A percentile compares a stretch with the other conserved stretches of the same genome.
phyloP scores from a whole-genome alignment of 1,140 invertebrate genomes.

The Drosophila sturtevanti region DNA sequence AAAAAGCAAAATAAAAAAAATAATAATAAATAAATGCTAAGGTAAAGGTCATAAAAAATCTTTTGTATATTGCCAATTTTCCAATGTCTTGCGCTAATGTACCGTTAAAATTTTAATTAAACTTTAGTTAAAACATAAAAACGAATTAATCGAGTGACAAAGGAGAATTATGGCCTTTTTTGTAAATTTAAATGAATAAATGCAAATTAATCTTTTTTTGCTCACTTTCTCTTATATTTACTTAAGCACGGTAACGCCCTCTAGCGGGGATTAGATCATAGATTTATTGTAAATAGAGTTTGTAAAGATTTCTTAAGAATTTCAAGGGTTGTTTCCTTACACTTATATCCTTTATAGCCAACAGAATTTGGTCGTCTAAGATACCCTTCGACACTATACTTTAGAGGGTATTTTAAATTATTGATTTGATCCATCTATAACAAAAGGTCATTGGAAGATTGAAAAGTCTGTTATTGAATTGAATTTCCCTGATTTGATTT shows the following conservation, averaged over 20 bases:
- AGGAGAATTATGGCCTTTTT: too few relatives aligned
- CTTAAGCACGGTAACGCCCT: too few relatives aligned
- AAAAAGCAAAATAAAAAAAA: not conserved
- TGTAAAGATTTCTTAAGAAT: too few relatives aligned
- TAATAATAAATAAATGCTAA: not conserved
- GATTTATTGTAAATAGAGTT: too few relatives aligned
- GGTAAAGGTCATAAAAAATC: not conserved
- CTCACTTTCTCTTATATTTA: too few relatives aligned
- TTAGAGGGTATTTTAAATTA: not conserved
- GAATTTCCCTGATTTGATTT: constrained; percentile 17
- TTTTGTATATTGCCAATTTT: not conserved
- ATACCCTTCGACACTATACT: not conserved
- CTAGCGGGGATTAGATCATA: too few relatives aligned
- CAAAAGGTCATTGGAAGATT: not conserved
- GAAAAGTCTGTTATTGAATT: not conserved
- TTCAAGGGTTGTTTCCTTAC: too few relatives aligned
- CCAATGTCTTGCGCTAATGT: not conserved
- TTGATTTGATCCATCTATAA: not conserved
- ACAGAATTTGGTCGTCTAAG: too few relatives aligned
- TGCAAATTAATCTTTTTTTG: too few relatives aligned
- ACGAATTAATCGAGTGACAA: too few relatives aligned
- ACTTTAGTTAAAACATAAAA: not conserved
- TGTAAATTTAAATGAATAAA: too few relatives aligned
- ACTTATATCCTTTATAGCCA: too few relatives aligned
- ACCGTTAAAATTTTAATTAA: constrained; percentile 1